A percentile compares a stretch with the other conserved stretches of the same genome.
Conservation (phyloP, 2,113 vertebrate genomes). For the Lanius collurio region DNA sequence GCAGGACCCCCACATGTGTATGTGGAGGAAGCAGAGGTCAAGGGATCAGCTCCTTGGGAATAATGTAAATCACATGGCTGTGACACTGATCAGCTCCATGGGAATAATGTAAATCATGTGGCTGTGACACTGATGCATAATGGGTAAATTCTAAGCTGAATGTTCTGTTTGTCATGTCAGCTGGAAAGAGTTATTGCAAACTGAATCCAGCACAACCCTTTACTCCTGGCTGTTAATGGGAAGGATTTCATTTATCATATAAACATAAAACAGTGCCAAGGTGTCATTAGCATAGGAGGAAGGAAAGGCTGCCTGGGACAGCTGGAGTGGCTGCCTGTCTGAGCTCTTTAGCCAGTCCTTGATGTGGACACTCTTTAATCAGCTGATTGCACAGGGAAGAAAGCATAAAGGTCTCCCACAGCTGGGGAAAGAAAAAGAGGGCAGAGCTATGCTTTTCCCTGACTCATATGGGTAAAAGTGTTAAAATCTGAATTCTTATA, state of each 20-base stretch:
- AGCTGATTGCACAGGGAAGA: neutral
- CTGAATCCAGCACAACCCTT: neutral
- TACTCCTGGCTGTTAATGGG: neutral
- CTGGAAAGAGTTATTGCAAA: neutral
- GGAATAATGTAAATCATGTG: neutral
- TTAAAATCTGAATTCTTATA: neutral
- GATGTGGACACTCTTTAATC: neutral
- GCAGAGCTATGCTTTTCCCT: neutral
- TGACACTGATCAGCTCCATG: neutral
- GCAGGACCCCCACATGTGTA: accelerated
- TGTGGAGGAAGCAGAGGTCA: neutral
- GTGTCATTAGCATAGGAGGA: neutral
- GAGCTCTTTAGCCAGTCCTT: neutral
- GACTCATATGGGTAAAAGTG: accelerated
- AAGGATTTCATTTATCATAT: neutral
- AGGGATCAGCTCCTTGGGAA: neutral
- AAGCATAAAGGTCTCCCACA: neutral
- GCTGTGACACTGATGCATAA: neutral
- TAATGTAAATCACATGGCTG: neutral
- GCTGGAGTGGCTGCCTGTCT: neutral
- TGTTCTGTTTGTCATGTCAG: neutral
- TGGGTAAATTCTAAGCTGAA: neutral
- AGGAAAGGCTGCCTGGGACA: neutral
- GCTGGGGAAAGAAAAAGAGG: neutral
- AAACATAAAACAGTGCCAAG: neutral